Evolutionary conservation across 1,140 invertebrate genomes (phyloP).

Genomic region (Drosophila nigromelanica): DNA sequence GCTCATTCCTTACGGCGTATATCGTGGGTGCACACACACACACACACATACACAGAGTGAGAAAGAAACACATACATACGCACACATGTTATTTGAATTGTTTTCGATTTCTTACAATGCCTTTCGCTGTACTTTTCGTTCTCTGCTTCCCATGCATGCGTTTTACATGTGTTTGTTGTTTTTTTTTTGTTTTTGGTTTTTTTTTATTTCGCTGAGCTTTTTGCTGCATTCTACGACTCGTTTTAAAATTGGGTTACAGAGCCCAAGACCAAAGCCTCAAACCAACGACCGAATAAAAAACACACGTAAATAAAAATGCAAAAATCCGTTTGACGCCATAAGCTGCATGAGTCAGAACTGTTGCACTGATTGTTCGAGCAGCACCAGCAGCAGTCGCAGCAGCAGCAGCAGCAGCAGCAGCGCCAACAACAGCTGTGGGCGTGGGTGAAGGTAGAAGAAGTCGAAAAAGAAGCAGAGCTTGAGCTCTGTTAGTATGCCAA

Average conservation of each 20-base stretch:
- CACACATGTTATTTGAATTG: constrained; percentile 71
- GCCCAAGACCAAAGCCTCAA: constrained; percentile 53
- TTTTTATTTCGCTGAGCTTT: constrained; percentile 35
- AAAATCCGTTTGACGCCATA: constrained; percentile 79
- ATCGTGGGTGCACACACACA: constrained; percentile 4
- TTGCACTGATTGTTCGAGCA: constrained; percentile 68
- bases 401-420: constrained; percentile 9
- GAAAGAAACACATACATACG: not conserved
- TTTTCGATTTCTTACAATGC: constrained; percentile 73
- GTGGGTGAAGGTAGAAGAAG: constrained; percentile 11
- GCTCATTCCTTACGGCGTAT: constrained; percentile 3
- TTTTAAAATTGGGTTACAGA: constrained; percentile 79
- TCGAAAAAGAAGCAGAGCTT: constrained; percentile 17
- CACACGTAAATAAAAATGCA: constrained; percentile 61
- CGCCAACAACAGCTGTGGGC: not conserved
- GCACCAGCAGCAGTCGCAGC: constrained; percentile 2
- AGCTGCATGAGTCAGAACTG: constrained; percentile 70
- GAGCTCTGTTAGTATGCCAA: constrained; percentile 43
- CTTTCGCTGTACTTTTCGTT: constrained; percentile 76
- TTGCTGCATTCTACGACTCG: constrained; percentile 58
- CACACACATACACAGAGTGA: constrained; percentile 5
- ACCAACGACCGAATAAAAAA: constrained; percentile 37
- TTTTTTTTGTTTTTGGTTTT: constrained; percentile 2
- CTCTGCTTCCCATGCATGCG: constrained; percentile 63
- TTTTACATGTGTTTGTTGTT: constrained; percentile 14